Evolutionary conservation across 2,888 invertebrate genomes (phyloP).

Genomic region (Leptura quadrifasciata): DNA sequence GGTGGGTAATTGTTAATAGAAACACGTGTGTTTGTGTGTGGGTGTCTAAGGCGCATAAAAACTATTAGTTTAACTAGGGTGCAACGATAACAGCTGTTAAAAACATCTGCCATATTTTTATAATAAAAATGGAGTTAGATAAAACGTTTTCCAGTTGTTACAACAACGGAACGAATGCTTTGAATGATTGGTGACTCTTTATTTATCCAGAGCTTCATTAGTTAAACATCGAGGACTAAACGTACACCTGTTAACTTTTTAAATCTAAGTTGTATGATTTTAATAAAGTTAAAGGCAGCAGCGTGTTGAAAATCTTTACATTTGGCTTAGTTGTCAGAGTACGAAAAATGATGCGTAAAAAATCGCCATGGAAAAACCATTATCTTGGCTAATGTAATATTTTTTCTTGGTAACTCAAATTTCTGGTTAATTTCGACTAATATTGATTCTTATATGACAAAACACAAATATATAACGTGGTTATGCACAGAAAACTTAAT

Average conservation of each 20-base stretch:
- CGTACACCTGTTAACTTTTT: too few species aligned
- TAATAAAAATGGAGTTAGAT: slow-evolving; percentile 33
- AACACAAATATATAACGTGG: background rate
- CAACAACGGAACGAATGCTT: background rate
- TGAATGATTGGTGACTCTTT: background rate
- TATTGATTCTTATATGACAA: background rate
- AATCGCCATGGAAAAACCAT: background rate
- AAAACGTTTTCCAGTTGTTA: slow-evolving; percentile 18
- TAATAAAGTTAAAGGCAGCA: too few species aligned
- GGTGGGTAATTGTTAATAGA: slow-evolving; percentile 19
- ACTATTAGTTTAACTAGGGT: slow-evolving; percentile 25
- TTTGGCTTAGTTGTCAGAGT: too few species aligned
- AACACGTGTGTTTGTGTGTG: slow-evolving; percentile 24
- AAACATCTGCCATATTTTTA: slow-evolving; percentile 45
- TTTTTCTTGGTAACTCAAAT: background rate
- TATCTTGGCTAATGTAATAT: background rate
- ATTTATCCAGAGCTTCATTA: background rate
- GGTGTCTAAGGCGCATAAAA: slow-evolving; percentile 19
- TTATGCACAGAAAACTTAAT: background rate
- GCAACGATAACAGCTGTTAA: slow-evolving; percentile 40
- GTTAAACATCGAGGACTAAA: too few species aligned
- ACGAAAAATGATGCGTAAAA: background rate
- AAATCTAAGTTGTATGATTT: too few species aligned
- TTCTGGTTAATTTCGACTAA: background rate
- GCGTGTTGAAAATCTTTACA: too few species aligned